phyloP scores from a whole-genome alignment of 1,140 invertebrate species.

The Proctacanthus coquilletti region DNA sequence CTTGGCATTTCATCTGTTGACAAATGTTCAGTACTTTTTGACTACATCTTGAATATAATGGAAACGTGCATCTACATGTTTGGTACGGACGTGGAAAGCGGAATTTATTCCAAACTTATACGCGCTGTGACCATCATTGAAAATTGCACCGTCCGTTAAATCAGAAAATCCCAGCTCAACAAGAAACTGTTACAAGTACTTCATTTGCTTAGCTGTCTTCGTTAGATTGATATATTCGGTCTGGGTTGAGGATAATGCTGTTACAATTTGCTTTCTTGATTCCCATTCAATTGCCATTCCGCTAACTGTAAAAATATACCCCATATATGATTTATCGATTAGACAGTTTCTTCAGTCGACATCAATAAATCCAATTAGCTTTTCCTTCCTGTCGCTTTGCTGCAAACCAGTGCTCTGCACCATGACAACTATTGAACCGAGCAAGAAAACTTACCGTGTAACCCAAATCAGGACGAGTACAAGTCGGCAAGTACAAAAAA shows the following conservation, averaged over 20 bases:
- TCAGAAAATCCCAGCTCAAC: constrained; percentile 11
- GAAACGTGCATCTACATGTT: constrained; percentile 8
- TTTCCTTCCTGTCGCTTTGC: neutral
- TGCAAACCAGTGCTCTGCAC: neutral
- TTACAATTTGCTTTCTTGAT: constrained; percentile 28
- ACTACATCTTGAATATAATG: constrained; percentile 9
- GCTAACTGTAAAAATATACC: constrained; percentile 11
- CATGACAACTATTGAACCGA: constrained; percentile 3
- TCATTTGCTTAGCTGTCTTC: constrained; percentile 25
- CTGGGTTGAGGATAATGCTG: constrained; percentile 32
- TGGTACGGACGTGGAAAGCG: constrained; percentile 5
- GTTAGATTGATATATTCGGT: constrained; percentile 32
- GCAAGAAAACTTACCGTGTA: neutral
- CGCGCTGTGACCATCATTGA: constrained; percentile 8
- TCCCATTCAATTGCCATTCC: constrained; percentile 27
- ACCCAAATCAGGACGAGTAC: constrained; percentile 4
- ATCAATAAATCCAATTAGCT: constrained; percentile 7
- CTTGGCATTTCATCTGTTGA: constrained; percentile 7
- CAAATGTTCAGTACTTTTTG: constrained; percentile 9
- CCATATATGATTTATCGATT: constrained; percentile 8
- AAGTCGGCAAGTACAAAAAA: neutral
- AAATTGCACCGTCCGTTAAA: constrained; percentile 1
- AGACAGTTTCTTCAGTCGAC: constrained; percentile 7
- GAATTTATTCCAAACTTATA: constrained; percentile 4
- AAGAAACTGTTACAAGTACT: constrained; percentile 19